phyloP scores from a whole-genome alignment of 30 jellyfish, hydroid and myxozoan species.

The Chironex yamaguchii region DNA sequence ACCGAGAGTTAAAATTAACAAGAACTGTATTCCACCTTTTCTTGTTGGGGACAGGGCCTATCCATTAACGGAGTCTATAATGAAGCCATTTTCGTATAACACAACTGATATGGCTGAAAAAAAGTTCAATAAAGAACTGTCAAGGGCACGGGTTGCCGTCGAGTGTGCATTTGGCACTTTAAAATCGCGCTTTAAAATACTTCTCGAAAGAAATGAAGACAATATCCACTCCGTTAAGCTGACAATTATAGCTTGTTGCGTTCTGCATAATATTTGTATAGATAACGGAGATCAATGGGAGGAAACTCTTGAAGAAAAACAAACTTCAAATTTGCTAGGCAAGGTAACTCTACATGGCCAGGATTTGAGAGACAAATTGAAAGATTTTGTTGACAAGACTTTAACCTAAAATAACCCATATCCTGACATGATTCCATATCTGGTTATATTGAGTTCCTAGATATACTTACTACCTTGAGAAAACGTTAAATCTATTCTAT shows the following conservation, averaged over 20 bases:
- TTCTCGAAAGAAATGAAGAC: slow-evolving; percentile 6
- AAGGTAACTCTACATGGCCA: neutral
- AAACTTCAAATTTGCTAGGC: neutral
- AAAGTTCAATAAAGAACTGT: slow-evolving; percentile 23
- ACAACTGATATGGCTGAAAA: slow-evolving; percentile 20
- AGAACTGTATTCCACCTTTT: neutral
- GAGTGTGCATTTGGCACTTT: slow-evolving; percentile 47
- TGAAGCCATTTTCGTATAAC: slow-evolving; percentile 17
- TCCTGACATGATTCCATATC: too few species aligned
- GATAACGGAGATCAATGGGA: slow-evolving; percentile 29
- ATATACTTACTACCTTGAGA: too few species aligned
- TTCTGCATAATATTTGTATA: slow-evolving; percentile 44
- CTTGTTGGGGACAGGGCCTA: slow-evolving; percentile 40
- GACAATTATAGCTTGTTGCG: slow-evolving; percentile 41
- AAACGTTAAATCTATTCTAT: too few species aligned
- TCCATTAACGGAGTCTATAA: slow-evolving; percentile 17
- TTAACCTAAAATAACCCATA: too few species aligned
- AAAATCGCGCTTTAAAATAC: slow-evolving; percentile 49
- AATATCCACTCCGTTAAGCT: neutral
- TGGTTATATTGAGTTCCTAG: too few species aligned
- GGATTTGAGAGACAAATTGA: slow-evolving; percentile 24
- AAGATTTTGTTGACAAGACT: neutral
- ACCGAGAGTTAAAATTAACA: neutral
- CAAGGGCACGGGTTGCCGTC: slow-evolving; percentile 55
- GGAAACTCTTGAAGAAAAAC: neutral